Evolutionary conservation across 1,140 invertebrate species (phyloP).

Genomic region (Sminthurides bifidus): DNA sequence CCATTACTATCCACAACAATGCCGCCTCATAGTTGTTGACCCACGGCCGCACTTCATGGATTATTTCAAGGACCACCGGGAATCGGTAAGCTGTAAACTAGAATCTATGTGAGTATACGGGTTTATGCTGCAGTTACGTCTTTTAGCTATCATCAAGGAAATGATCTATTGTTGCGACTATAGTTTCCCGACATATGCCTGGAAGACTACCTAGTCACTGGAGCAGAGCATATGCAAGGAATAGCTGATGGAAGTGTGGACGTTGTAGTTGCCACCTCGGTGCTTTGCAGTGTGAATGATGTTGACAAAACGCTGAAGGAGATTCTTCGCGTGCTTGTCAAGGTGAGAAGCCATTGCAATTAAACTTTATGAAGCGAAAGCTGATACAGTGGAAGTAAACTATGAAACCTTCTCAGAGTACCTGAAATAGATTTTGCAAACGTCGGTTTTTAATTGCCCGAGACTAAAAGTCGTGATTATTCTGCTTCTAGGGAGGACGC

Average conservation of each 20-base stretch:
- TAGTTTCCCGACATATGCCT: conserved; percentile 33
- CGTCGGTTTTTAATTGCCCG: not conserved
- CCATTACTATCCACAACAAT: conserved; percentile 34
- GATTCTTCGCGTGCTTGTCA: conserved; percentile 34
- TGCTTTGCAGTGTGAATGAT: conserved; percentile 34
- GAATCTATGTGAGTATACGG: conserved; percentile 6
- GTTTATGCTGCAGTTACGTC: conserved; percentile 12
- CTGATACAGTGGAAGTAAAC: not conserved
- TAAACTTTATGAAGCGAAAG: too few relatives aligned
- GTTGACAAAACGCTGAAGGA: conserved; percentile 32
- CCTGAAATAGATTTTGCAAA: too few relatives aligned
- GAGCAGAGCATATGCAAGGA: conserved; percentile 32
- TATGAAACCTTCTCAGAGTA: not conserved
- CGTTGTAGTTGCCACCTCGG: conserved; percentile 34
- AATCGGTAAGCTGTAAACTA: conserved; percentile 11
- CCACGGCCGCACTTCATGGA: conserved; percentile 33
- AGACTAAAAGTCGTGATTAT: conserved; percentile 1
- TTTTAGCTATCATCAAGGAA: too few relatives aligned
- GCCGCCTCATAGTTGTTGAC: conserved; percentile 33
- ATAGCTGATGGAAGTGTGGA: conserved; percentile 33
- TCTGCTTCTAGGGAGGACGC: conserved; percentile 32
- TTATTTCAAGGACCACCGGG: conserved; percentile 30
- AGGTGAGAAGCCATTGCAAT: too few relatives aligned
- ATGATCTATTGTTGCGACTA: too few relatives aligned
- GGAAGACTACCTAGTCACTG: conserved; percentile 31